phyloP scores from a whole-genome alignment of 2,113 vertebrate genomes.

The Mormyrus lacerda region DNA sequence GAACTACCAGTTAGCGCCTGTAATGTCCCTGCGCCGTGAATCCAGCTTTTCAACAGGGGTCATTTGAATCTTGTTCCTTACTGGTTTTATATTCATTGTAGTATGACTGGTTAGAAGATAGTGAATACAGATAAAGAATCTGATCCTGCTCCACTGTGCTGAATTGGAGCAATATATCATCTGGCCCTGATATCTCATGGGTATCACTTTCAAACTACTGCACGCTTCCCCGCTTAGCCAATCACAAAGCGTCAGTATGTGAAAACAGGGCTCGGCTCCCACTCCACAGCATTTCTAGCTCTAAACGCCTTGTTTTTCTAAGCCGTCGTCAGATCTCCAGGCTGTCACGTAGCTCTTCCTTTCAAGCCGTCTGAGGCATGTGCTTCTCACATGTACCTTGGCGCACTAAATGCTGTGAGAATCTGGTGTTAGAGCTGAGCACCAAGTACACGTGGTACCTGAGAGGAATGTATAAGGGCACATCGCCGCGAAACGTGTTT shows the following conservation, averaged over 20 bases:
- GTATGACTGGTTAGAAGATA: not conserved
- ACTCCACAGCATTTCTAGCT: not conserved
- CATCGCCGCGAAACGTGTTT: not conserved
- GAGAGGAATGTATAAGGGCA: not conserved
- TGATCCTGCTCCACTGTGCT: not conserved
- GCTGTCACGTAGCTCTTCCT: not conserved
- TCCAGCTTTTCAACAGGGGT: not conserved
- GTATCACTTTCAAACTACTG: not conserved
- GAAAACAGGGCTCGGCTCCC: not conserved
- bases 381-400: not conserved
- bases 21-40: not conserved
- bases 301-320: not conserved
- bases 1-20: not conserved
- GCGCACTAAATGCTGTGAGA: not conserved
- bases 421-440: not conserved
- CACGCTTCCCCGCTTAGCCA: not conserved
- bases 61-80: not conserved
- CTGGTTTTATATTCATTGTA: not conserved
- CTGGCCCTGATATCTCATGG: not conserved
- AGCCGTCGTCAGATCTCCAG: not conserved
- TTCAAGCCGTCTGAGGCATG: not conserved
- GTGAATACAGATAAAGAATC: not conserved
- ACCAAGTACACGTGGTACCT: not conserved
- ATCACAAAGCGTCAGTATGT: not conserved
- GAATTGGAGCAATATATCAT: not conserved